Evolutionary conservation across 1,140 invertebrate species (phyloP).

Genomic region (Drosophila sechellia): DNA sequence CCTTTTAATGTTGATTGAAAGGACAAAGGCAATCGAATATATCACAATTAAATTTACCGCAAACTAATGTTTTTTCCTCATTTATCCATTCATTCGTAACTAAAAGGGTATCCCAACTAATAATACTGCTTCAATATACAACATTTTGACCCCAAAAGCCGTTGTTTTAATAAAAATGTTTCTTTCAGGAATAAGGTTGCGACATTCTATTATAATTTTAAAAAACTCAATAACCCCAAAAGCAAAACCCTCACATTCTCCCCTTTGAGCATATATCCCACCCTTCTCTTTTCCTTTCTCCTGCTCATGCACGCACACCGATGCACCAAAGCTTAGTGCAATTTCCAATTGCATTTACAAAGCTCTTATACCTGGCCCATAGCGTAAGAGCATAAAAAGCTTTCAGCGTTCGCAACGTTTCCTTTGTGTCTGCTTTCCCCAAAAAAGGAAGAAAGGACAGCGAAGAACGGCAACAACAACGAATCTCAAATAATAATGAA

Average conservation of each 20-base stretch:
- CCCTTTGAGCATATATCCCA: not conserved
- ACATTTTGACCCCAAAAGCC: too few species aligned
- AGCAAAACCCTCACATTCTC: slow-evolving; percentile 1
- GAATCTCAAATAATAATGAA: slow-evolving; percentile 54
- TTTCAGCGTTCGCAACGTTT: slow-evolving; percentile 77
- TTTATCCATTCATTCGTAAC: not conserved
- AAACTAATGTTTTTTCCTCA: not conserved
- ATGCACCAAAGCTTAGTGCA: slow-evolving; percentile 16
- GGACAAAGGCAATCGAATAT: not conserved
- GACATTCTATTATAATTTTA: not conserved
- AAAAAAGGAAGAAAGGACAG: slow-evolving; percentile 45
- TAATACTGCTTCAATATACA: too few species aligned
- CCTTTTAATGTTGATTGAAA: not conserved
- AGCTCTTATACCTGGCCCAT: slow-evolving; percentile 57
- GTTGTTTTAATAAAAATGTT: too few species aligned
- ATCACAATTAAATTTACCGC: too few species aligned
- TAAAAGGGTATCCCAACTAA: not conserved
- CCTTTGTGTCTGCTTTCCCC: slow-evolving; percentile 72
- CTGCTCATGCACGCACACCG: slow-evolving; percentile 5
- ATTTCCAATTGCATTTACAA: slow-evolving; percentile 41
- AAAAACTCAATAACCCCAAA: slow-evolving; percentile 1
- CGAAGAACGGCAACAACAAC: slow-evolving; percentile 21
- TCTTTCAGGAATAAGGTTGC: not conserved
- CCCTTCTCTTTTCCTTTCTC: slow-evolving; percentile 3
- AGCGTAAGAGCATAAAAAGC: slow-evolving; percentile 69